Percentiles rank a stretch among this genome's conserved stretches.
Evolutionary conservation across 2,113 vertebrate species (phyloP).

Genomic region (Puffinus mauretanicus): DNA sequence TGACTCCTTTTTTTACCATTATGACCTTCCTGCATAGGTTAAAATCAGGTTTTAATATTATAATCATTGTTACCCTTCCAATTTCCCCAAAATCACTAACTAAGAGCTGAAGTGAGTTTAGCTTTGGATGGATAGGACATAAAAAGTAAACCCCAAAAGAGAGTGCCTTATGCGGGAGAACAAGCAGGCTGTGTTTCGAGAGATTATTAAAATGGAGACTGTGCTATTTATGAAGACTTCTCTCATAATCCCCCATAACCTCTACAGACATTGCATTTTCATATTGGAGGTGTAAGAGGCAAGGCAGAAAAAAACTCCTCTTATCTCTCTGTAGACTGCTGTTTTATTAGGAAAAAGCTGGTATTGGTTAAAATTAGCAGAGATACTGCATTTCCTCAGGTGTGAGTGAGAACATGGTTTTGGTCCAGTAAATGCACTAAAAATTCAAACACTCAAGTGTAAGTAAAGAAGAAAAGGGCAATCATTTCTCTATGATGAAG

Average conservation of each 20-base stretch:
- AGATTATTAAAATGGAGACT: not conserved
- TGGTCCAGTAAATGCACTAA: not conserved
- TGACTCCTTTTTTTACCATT: not conserved
- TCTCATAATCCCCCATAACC: not conserved
- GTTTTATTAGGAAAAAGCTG: not conserved
- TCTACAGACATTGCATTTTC: not conserved
- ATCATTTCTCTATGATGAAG: not conserved
- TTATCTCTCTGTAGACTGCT: not conserved
- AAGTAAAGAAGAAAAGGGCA: not conserved
- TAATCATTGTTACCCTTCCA: not conserved
- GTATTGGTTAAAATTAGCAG: not conserved
- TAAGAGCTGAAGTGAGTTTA: not conserved
- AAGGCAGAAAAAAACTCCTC: not conserved
- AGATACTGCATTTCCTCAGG: not conserved
- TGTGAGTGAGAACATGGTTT: not conserved
- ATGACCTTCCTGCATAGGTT: not conserved
- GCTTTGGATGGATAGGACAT: not conserved
- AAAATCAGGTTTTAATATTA: not conserved
- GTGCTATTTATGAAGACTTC: not conserved
- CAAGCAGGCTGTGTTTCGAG: not conserved
- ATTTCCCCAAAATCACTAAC: not conserved
- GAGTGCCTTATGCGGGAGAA: not conserved
- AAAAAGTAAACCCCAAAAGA: not conserved
- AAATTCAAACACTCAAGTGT: not conserved
- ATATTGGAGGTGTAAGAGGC: not conserved